Conservation (phyloP, 2,797 vertebrate species). For the Babyrousa celebensis region DNA sequence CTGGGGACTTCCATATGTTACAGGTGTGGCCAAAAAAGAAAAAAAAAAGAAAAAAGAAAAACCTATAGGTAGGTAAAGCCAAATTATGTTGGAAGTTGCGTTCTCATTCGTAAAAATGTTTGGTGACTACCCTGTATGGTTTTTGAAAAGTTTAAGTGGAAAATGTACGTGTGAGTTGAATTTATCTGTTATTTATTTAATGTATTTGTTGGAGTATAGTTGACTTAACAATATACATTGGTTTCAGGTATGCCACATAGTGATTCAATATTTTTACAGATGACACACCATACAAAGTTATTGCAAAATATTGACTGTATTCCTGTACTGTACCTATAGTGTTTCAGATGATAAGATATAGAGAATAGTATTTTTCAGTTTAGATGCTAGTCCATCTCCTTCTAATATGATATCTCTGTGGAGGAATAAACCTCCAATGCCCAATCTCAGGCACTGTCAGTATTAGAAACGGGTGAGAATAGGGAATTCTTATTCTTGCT, state of each 20-base stretch:
- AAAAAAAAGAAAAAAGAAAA: too few species aligned
- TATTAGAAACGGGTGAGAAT: background rate
- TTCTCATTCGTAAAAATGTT: background rate
- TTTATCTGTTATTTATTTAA: too few species aligned
- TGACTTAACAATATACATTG: too few species aligned
- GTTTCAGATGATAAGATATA: background rate
- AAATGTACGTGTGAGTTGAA: background rate
- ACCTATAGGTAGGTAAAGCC: background rate
- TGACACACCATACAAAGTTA: too few species aligned
- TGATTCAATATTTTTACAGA: too few species aligned
- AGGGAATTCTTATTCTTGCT: background rate
- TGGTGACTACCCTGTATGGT: background rate
- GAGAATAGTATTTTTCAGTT: background rate
- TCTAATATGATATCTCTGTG: background rate
- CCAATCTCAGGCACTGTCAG: background rate
- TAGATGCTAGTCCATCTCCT: background rate
- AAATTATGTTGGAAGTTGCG: background rate
- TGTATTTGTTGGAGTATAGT: too few species aligned
- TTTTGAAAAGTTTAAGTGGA: background rate
- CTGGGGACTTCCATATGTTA: too few species aligned
- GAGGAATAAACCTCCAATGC: too few species aligned
- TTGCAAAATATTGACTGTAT: too few species aligned
- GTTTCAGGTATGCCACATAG: too few species aligned
- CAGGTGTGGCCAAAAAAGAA: too few species aligned
- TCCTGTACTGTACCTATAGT: too few species aligned